Evolutionary conservation across 2,797 vertebrate species (phyloP), one percentile per base, ranked within the genome.

Genomic region (Lepus townsendii): DNA sequence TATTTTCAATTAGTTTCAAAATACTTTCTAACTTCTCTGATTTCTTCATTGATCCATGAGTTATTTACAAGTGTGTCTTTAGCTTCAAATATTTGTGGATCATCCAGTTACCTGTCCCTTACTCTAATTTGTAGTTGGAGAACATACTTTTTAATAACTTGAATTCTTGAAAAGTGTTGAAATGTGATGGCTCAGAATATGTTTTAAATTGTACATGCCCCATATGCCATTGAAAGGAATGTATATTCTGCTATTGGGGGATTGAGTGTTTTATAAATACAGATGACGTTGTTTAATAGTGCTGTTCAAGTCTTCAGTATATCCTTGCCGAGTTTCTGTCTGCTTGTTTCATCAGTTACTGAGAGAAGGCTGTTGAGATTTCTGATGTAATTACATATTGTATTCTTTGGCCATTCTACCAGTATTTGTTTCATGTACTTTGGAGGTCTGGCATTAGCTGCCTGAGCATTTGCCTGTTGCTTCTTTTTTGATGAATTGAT

Each of bases 1-100:
- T 90, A 30, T 69, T 80, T 93, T 85, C 13, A 77, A 80, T 85
- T 80, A 63, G 22, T n/a, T 90, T 38, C 62, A 80, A 52, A 90
- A 35, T 75, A 35, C 42, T 75, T 89, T 89, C 2, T 92, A 10
- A 54, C 30, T 57, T 60, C 5, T 9, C 52, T 47, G 42, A 47
- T 68, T 83, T 57, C 63, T 60, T 88, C 72, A 11, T 88, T 91
- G 7, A 47, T 47, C 42, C 42, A 47, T 47, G 42, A 47, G 13
- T 79, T 91, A 88, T 77, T 83, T 83, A 83, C 32, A 47, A 2
- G 60, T 83, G 6, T 54, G 9, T 65, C 47, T 92, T 88, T 85
- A 73, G 35, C 38, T 72, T 79, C 47, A 88, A 42, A 63, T 92
- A 65, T 72, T 78, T 71, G 30, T 35, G 30, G 27, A 84, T 52